Evolutionary conservation across 1,140 invertebrate genomes (phyloP).

Genomic region (Papilio xuthus): DNA sequence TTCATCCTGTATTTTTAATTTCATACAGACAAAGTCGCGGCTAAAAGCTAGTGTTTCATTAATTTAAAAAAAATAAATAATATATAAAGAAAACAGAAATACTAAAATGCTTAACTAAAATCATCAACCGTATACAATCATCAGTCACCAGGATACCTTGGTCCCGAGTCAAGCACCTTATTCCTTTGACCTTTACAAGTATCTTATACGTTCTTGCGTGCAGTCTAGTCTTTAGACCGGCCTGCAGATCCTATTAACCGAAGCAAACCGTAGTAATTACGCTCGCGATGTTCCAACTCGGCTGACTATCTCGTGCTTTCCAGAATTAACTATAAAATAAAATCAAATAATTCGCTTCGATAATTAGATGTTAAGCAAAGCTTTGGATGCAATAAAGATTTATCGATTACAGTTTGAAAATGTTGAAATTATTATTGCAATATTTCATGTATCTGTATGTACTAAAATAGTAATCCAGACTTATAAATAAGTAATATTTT

Average conservation of each 20-base stretch:
- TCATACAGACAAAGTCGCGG: too few relatives aligned
- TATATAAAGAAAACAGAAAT: too few relatives aligned
- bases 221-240: slow-evolving; percentile 20
- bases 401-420: neutral
- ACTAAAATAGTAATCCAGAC: too few relatives aligned
- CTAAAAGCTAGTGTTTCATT: too few relatives aligned
- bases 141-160: neutral
- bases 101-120: too few relatives aligned
- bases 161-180: slow-evolving; percentile 26
- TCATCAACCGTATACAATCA: too few relatives aligned
- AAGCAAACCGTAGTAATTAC: slow-evolving; percentile 37
- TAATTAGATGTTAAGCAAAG: slow-evolving; percentile 27
- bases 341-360: slow-evolving; percentile 30
- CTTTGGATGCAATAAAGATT: neutral
- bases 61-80: too few relatives aligned
- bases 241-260: slow-evolving; percentile 40
- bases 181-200: slow-evolving; percentile 23
- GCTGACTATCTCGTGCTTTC: slow-evolving; percentile 33
- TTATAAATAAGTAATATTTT: too few relatives aligned
- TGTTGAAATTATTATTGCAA: neutral
- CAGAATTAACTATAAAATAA: slow-evolving; percentile 39
- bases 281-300: slow-evolving; percentile 21
- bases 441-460: too few relatives aligned
- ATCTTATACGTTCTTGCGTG: slow-evolving; percentile 32
- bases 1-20: too few relatives aligned